phyloP scores from a whole-genome alignment of 2,113 vertebrate genomes.

The Lepus timidus region DNA sequence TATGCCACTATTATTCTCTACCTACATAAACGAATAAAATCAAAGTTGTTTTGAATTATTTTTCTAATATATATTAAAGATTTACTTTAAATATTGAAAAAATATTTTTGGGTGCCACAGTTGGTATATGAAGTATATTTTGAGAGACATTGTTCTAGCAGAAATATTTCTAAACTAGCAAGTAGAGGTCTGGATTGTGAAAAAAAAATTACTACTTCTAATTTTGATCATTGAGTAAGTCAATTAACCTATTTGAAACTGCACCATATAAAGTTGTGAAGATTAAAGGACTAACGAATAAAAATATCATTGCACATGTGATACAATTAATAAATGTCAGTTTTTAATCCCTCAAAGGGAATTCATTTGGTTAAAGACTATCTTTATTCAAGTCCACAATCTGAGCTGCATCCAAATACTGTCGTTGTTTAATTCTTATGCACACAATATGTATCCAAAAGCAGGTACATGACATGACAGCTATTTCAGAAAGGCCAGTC shows the following conservation, averaged over 20 bases:
- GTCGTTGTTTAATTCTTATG: conserved; percentile 6
- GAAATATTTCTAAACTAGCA: neutral
- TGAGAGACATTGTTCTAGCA: neutral
- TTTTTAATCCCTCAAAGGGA: neutral
- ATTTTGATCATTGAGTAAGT: neutral
- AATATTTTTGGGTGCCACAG: neutral
- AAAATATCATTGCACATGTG: neutral
- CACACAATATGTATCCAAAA: neutral
- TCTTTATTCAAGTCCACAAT: conserved; percentile 5
- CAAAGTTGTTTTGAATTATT: conserved; percentile 26
- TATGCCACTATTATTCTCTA: conserved; percentile 10
- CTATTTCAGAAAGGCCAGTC: neutral
- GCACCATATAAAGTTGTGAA: neutral
- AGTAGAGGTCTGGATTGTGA: neutral
- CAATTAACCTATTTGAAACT: neutral
- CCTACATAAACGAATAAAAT: neutral
- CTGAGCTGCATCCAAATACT: neutral
- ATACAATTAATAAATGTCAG: neutral
- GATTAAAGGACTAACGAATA: conserved; percentile 7
- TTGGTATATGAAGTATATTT: neutral
- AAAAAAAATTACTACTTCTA: neutral
- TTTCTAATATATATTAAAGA: neutral
- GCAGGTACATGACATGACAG: neutral
- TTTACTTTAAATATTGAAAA: neutral
- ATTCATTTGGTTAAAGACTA: conserved; percentile 19